phyloP scores from a whole-genome alignment of 2,113 vertebrate species.

The Rhagologus leucostigma region DNA sequence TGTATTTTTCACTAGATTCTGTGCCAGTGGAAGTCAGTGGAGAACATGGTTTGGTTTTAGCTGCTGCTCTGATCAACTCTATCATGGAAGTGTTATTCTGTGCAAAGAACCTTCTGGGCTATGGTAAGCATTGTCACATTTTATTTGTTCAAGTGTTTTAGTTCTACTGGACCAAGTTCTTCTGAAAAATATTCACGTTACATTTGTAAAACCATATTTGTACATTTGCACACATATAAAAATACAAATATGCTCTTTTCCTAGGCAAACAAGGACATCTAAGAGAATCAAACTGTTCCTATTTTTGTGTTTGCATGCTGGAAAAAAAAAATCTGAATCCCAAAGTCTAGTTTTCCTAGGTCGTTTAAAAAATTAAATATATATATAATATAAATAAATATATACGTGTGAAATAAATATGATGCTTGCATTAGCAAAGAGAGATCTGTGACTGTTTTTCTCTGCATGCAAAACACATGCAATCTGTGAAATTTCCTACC shows the following conservation, averaged over 20 bases:
- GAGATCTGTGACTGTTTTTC: not conserved
- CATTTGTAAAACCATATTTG: not conserved
- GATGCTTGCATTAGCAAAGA: not conserved
- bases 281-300: not conserved
- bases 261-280: not conserved
- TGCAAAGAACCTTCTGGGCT: not conserved
- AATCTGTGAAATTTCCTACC: conserved; percentile 58
- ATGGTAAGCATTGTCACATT: not conserved
- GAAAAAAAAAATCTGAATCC: not conserved
- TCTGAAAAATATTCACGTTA: not conserved
- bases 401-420: not conserved
- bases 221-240: not conserved
- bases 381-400: not conserved
- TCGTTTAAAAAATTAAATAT: not conserved
- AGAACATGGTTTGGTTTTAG: not conserved
- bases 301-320: not conserved
- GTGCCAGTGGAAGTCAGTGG: not conserved
- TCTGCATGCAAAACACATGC: conserved; percentile 26
- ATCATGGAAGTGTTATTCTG: not conserved
- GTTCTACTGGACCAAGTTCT: not conserved
- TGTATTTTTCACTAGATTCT: not conserved
- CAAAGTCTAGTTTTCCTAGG: not conserved
- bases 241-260: not conserved
- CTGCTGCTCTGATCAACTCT: not conserved
- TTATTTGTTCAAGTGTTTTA: not conserved